phyloP scores from a whole-genome alignment of 2,888 invertebrate genomes.

The Abscondita cerata region DNA sequence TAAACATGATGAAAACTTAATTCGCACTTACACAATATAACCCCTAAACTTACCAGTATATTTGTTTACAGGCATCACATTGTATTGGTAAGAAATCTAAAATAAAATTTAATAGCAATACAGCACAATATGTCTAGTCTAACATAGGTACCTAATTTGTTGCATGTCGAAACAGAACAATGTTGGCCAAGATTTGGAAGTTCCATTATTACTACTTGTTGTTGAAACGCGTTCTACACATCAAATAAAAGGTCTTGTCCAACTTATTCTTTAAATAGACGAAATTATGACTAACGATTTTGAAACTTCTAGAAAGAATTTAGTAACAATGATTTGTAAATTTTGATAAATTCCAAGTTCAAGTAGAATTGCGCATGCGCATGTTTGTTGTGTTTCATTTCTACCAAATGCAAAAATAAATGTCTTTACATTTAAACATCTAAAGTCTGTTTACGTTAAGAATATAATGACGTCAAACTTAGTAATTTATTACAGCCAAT shows the following conservation, averaged over 20 bases:
- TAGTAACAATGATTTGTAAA: not conserved
- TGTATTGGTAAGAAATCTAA: constrained; percentile 93
- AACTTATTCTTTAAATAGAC: not conserved
- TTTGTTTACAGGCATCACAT: constrained; percentile 88
- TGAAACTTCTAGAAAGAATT: not conserved
- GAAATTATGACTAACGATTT: not conserved
- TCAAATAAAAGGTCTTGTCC: too few species aligned
- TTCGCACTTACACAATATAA: constrained; percentile 17
- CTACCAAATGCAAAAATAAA: too few species aligned
- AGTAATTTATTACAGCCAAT: too few species aligned
- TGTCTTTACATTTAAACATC: too few species aligned
- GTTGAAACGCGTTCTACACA: too few species aligned
- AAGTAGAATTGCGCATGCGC: too few species aligned
- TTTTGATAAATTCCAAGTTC: too few species aligned
- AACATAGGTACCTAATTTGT: constrained; percentile 79
- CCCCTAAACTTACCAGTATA: constrained; percentile 77
- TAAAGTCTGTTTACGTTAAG: too few species aligned
- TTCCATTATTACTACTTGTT: constrained; percentile 67
- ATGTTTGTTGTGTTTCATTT: too few species aligned
- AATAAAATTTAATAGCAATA: constrained; percentile 35
- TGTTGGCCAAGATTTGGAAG: constrained; percentile 90
- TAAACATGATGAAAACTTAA: not conserved
- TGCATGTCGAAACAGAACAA: constrained; percentile 82
- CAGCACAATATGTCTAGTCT: constrained; percentile 7
- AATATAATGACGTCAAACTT: too few species aligned